These are phyloP conservation scores for Sebastes kiyomatsui DNA, from an alignment of 2,797 vertebrate species.

Conservation along the genomic window DNA sequence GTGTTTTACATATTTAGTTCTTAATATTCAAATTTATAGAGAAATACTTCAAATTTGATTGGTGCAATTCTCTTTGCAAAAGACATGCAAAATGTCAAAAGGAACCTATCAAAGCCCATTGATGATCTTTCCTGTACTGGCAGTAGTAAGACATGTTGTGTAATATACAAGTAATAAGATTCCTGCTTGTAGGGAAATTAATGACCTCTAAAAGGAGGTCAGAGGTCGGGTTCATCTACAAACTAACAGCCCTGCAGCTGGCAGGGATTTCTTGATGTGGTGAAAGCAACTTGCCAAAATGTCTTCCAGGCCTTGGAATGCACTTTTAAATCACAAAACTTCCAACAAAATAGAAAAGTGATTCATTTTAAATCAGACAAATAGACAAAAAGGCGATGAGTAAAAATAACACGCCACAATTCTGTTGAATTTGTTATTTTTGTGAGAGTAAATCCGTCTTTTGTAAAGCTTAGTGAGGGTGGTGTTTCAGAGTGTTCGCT, in stretches of 20 bases:
- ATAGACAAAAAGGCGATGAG: not conserved
- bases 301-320: not conserved
- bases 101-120: not conserved
- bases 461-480: not conserved
- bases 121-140: not conserved
- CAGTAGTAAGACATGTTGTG: not conserved
- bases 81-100: not conserved
- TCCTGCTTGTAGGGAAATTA: not conserved
- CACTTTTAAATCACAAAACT: not conserved
- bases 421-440: not conserved
- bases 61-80: too few species aligned
- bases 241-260: constrained; percentile 6
- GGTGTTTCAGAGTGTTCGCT: not conserved
- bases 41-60: not conserved
- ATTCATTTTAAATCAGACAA: not conserved
- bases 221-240: not conserved
- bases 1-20: not conserved
- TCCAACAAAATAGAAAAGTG: not conserved
- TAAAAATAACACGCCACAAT: not conserved
- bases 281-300: not conserved
- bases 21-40: not conserved
- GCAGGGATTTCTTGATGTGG: not conserved
- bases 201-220: not conserved
- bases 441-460: not conserved
- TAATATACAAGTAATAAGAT: not conserved